Evolutionary conservation across 2,113 vertebrate species (phyloP), one percentile per base, ranked within the genome.

Genomic region (Lagopus muta): DNA sequence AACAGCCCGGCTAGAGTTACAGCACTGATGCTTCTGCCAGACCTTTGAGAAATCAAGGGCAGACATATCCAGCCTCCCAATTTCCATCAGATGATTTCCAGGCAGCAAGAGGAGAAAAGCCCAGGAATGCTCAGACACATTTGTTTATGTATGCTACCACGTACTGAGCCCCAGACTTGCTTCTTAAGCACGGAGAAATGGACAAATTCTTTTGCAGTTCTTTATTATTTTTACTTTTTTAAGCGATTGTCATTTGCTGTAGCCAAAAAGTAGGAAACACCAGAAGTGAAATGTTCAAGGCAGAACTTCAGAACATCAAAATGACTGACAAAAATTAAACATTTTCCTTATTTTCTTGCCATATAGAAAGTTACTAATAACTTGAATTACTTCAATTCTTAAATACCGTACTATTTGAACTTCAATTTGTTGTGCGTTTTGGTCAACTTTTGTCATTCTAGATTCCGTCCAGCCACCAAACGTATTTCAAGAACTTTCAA

Each of bases 351-450:
- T 83, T 89, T 86, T 88, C 85, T 86, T 92, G 71, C 82, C 79
- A 60, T 82, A 73, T 62, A 74, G 80, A 88, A 45, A 32, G 6
- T 12, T 81, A 60, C 55, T 28, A 38, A 72, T 42, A 82, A 85
- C 25, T 54, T 65, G 50, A 34, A 75, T 73, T 47, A 7, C 36
- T 92, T 86, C 6, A 20, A 19, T 40, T 40, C 71, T 43, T 81
- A 88, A 45, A 77, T 25, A 71, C 45, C 65, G 48, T 42, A 36
- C 6, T 78, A 54, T 42, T 36, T n/a, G 34, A 88, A 86, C n/a
- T 89, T 90, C 24, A 90, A 58, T 69, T 88, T 86, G 87, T 80
- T 79, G 36, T 57, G 73, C 64, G 47, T 93, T 93, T 93, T 88
- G 84, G 85, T 94, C 76, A 89, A 50, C 73, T 90, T 94, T 88